Percentiles rank a stretch among this genome's conserved stretches.
These are phyloP conservation scores for Turritopsis rubra DNA, from an alignment of 30 jellyfish, hydroid and myxozoan genomes.

Conservation along the genomic window DNA sequence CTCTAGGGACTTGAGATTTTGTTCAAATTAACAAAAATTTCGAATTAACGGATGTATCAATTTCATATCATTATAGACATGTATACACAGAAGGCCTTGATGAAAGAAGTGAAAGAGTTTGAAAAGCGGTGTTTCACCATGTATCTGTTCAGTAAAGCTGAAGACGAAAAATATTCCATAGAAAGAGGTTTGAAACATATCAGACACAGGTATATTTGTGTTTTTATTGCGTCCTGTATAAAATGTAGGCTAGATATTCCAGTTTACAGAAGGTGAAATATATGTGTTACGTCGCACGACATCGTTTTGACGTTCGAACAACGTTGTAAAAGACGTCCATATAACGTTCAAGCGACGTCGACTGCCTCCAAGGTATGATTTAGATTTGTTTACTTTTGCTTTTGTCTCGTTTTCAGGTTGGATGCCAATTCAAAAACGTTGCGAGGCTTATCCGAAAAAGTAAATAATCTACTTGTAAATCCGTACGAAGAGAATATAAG, in stretches of 20 bases:
- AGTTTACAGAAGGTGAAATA: too few species aligned
- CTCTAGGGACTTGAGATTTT: too few species aligned
- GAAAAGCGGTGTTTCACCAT: neutral
- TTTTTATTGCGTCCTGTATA: too few species aligned
- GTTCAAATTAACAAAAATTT: too few species aligned
- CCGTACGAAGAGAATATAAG: neutral
- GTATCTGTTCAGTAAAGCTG: neutral
- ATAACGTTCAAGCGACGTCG: neutral
- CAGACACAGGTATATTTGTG: neutral
- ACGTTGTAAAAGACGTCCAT: neutral
- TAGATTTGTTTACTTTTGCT: neutral
- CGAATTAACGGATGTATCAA: too few species aligned
- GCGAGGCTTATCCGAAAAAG: neutral
- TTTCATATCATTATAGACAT: neutral
- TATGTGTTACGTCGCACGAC: neutral
- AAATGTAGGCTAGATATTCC: too few species aligned
- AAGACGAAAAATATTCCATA: neutral
- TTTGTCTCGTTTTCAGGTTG: neutral
- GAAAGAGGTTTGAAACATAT: neutral
- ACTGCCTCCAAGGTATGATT: neutral
- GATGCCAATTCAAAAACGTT: neutral
- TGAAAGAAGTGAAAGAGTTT: neutral
- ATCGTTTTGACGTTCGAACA: neutral
- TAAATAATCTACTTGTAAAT: neutral
- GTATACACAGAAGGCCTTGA: neutral